A percentile compares a stretch with the other conserved stretches of the same genome.
These are phyloP conservation scores for Eubasilissa regina DNA, from an alignment of 1,140 invertebrate species.

Conservation along the genomic window DNA sequence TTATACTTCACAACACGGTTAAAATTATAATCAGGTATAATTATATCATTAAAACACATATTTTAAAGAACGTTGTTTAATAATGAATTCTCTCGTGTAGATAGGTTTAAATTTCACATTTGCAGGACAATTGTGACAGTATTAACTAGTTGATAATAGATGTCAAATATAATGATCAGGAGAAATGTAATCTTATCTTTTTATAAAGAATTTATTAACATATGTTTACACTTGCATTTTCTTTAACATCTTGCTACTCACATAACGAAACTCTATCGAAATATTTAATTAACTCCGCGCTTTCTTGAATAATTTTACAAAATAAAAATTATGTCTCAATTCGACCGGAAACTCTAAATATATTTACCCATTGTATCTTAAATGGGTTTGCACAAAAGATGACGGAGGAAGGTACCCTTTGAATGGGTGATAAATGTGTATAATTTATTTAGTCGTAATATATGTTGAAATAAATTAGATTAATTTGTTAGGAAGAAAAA, in stretches of 20 bases:
- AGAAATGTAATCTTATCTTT: background rate
- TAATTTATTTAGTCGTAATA: too few relatives aligned
- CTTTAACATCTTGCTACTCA: background rate
- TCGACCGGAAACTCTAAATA: background rate
- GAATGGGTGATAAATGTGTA: too few relatives aligned
- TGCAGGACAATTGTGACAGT: conserved; percentile 32
- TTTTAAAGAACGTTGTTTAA: background rate
- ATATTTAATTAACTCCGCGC: background rate
- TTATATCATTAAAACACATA: too few relatives aligned
- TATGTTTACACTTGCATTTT: background rate
- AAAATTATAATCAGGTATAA: too few relatives aligned
- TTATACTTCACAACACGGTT: too few relatives aligned
- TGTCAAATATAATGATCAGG: background rate
- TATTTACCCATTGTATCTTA: background rate
- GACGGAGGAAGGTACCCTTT: too few relatives aligned
- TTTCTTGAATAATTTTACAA: background rate
- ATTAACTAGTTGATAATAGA: conserved; percentile 28
- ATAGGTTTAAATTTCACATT: conserved; percentile 28
- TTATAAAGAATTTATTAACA: background rate
- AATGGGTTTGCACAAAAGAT: background rate
- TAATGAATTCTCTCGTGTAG: background rate
- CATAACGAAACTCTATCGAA: background rate
- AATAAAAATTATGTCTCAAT: background rate
- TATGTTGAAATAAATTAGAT: too few relatives aligned
- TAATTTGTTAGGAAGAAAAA: too few relatives aligned